Conservation (phyloP, 2,797 vertebrate genomes). For the Australoheros facetus region DNA sequence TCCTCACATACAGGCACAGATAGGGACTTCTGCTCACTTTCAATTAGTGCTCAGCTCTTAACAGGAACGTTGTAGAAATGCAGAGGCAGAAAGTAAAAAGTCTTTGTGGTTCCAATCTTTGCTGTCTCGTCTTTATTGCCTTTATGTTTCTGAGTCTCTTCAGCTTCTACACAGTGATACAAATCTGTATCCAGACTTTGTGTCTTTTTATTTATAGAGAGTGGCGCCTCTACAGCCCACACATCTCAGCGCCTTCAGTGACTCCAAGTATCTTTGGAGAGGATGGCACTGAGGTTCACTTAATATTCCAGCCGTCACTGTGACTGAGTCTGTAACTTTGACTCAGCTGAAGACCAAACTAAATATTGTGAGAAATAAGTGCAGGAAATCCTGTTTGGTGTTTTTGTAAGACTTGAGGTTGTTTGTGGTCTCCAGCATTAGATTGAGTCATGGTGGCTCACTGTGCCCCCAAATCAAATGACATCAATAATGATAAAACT, state of each 20-base stretch:
- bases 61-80: not conserved
- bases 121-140: not conserved
- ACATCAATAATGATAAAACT: too few relatives aligned
- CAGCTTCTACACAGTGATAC: not conserved
- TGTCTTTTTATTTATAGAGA: not conserved
- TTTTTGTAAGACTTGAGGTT: too few relatives aligned
- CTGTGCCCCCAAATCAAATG: too few relatives aligned
- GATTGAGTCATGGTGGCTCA: too few relatives aligned
- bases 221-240: not conserved
- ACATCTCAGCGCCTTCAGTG: not conserved
- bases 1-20: not conserved
- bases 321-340: not conserved
- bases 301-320: not conserved
- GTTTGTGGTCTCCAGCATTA: too few relatives aligned
- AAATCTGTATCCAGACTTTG: not conserved
- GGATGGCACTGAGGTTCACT: not conserved
- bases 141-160: not conserved
- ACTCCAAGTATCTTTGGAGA: not conserved
- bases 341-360: not conserved
- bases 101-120: not conserved
- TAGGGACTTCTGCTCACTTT: not conserved
- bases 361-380: not conserved
- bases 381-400: not conserved
- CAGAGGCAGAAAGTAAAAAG: not conserved
- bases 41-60: not conserved